Evolutionary conservation across 2,888 invertebrate genomes (phyloP), one percentile per base, ranked within the genome.

Genomic region (Neocrepidodera transversa): DNA sequence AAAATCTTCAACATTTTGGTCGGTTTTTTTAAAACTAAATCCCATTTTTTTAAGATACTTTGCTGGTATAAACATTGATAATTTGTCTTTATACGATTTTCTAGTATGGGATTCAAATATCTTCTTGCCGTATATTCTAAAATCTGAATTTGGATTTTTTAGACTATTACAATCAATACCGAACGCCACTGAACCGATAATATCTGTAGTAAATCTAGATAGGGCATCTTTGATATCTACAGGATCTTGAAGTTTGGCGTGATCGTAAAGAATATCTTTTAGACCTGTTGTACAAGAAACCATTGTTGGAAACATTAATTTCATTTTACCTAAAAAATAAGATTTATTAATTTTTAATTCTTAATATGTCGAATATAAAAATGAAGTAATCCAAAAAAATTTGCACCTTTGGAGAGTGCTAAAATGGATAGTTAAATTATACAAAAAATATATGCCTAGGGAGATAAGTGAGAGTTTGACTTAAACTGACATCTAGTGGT

Each of bases 261-360:
- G 38, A 45, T 73, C 35, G 14, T 79, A 75, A 8, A 84, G 78
- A 45, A 84, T 80, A 2, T 76, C 69, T n/a, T 82, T 71, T 26
- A 87, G 77, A 48, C 82, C 80, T 4, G 81, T 75, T 0, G 83
- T 83, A 51, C 86, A 84, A 30, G 82, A 79, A 23, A 84, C 80
- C 8, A 88, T 80, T 0, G 85, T 82, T 0, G 81, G 80, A 65
- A 86, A 87, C 85, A 89, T 87, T 14, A 79, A 81, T 73, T 86
- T 89, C 63, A 89, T 78, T 73, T 87, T 88, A 2, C 85, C 63
- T 64, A 10, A 1, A 57, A 53, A 13, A 18, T 3, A n/a, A 36
- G n/a, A 35, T 26, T 36, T 8, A 17, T 40, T 10, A 11, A 10
- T n/a, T n/a, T n/a, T n/a, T n/a, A n/a, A n/a, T n/a, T n/a, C n/a